Conservation (phyloP, 2,888 invertebrate species). For the Diarsia rubi region DNA sequence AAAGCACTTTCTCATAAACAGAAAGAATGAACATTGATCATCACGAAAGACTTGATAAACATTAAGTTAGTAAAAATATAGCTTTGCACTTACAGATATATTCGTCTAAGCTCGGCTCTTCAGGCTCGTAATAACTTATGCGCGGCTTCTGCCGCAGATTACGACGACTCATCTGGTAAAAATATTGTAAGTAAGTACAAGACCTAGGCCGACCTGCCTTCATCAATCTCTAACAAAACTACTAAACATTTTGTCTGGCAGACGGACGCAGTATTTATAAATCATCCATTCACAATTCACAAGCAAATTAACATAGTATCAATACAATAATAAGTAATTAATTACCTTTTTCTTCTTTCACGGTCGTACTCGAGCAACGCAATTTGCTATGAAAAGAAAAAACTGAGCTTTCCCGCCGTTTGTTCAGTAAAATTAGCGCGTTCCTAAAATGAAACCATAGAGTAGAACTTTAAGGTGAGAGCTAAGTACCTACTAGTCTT, state of each 20-base stretch:
- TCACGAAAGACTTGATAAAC: too few relatives aligned
- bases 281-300: neutral
- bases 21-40: neutral
- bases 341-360: too few relatives aligned
- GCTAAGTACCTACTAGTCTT: neutral
- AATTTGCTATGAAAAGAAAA: neutral
- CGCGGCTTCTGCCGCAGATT: slow-evolving; percentile 45
- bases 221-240: neutral
- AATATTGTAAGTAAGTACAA: neutral
- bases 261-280: neutral
- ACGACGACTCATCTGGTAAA: slow-evolving; percentile 48
- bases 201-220: too few relatives aligned
- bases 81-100: slow-evolving; percentile 71
- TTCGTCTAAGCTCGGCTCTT: slow-evolving; percentile 72
- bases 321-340: neutral
- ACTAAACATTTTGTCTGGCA: neutral
- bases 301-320: neutral
- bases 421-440: neutral
- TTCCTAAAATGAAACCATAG: neutral
- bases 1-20: neutral
- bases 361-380: too few relatives aligned
- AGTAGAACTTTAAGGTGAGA: neutral
- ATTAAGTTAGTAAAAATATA: neutral
- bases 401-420: too few relatives aligned
- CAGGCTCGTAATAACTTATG: slow-evolving; percentile 70